Percentiles rank a stretch among this genome's conserved stretches.
Conservation (phyloP, 2,113 vertebrate species). For the Nycticebus coucang region DNA sequence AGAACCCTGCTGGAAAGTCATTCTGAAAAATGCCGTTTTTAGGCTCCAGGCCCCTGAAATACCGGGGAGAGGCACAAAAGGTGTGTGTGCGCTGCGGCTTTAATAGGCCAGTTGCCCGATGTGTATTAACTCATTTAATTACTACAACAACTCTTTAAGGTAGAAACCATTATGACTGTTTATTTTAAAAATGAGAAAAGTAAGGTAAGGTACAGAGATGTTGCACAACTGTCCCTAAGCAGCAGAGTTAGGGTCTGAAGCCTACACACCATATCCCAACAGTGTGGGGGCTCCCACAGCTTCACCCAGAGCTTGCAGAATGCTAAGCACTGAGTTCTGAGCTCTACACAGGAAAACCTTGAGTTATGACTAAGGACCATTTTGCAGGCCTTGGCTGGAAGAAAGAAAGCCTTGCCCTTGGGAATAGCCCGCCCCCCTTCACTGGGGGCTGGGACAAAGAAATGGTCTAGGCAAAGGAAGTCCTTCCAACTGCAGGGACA, state of each 20-base stretch:
- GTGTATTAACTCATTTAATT: neutral
- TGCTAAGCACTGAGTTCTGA: neutral
- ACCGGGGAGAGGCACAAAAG: neutral
- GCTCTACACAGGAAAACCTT: neutral
- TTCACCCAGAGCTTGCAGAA: neutral
- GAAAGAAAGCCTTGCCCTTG: neutral
- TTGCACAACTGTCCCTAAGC: neutral
- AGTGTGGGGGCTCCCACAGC: accelerated
- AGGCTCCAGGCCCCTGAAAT: neutral
- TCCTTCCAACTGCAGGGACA: neutral
- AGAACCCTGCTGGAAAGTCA: neutral
- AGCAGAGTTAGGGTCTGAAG: neutral
- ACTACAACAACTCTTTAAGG: neutral
- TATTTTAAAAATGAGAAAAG: neutral
- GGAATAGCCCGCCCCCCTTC: neutral
- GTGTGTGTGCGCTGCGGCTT: neutral
- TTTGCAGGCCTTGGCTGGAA: neutral
- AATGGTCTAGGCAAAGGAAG: neutral
- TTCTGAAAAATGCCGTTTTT: neutral
- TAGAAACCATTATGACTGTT: neutral
- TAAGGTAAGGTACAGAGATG: neutral
- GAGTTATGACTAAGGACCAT: neutral
- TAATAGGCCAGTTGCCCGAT: neutral
- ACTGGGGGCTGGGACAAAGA: neutral
- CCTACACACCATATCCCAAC: accelerated